Evolutionary conservation across 2,113 vertebrate species (phyloP).

Genomic region (Malurus alboscapulatus): DNA sequence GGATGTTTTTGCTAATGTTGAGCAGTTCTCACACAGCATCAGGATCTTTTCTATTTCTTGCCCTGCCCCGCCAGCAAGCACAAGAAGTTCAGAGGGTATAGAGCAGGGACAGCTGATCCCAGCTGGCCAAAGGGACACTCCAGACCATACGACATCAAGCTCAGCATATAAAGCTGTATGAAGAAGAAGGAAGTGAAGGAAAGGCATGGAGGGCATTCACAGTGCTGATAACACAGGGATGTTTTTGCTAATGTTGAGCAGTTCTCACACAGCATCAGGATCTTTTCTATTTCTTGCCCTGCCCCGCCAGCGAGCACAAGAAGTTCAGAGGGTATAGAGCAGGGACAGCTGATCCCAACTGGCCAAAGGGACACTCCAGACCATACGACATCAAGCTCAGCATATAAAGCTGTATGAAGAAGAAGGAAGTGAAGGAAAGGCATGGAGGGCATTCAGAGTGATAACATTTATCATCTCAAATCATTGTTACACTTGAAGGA

Average conservation of each 20-base stretch:
- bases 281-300: not conserved
- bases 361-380: not conserved
- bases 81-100: not conserved
- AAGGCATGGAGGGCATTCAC: not conserved
- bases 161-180: not conserved
- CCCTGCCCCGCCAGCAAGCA: not conserved
- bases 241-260: not conserved
- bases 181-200: not conserved
- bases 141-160: not conserved
- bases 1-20: not conserved
- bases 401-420: not conserved
- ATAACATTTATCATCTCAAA: not conserved
- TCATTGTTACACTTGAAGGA: not conserved
- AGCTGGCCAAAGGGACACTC: not conserved
- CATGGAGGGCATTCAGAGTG: not conserved
- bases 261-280: not conserved
- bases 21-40: not conserved
- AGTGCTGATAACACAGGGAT: not conserved
- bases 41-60: not conserved
- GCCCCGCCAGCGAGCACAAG: not conserved
- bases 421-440: not conserved
- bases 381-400: not conserved
- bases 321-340: not conserved
- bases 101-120: not conserved
- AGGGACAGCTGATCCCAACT: not conserved